Evolutionary conservation across 2,888 invertebrate species (phyloP).

Genomic region (Apoda limacodes): DNA sequence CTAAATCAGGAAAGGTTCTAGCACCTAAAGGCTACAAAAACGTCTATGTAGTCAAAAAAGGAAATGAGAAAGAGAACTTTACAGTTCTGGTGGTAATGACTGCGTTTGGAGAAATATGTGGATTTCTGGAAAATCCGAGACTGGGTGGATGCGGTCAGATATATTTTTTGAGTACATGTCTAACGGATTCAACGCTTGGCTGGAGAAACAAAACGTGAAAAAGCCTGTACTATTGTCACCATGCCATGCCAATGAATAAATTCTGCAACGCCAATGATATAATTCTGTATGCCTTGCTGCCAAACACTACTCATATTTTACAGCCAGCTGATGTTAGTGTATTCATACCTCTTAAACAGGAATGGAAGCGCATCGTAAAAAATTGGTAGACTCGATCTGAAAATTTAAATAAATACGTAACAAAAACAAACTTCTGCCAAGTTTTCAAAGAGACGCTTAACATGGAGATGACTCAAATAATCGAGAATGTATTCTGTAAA

Average conservation of each 20-base stretch:
- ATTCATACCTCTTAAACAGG: conserved; percentile 18
- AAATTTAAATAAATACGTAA: conserved; percentile 18
- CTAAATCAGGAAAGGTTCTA: conserved; percentile 25
- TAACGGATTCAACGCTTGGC: conserved; percentile 22
- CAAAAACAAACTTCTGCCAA: conserved; percentile 21
- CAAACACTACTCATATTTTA: conserved; percentile 24
- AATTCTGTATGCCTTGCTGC: conserved; percentile 22
- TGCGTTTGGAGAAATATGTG: conserved; percentile 18
- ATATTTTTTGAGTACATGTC: conserved; percentile 24
- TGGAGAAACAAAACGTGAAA: conserved; percentile 16
- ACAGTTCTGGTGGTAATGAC: conserved; percentile 21
- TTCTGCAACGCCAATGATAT: conserved; percentile 18
- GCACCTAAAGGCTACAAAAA: conserved; percentile 24
- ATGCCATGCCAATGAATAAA: conserved; percentile 19
- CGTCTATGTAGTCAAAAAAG: conserved; percentile 20
- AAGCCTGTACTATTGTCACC: conserved; percentile 21
- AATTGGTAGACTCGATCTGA: conserved; percentile 14
- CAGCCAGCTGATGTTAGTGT: conserved; percentile 25
- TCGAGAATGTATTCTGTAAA: too few relatives aligned
- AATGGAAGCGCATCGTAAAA: conserved; percentile 15
- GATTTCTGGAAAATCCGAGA: conserved; percentile 19
- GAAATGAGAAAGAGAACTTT: conserved; percentile 20
- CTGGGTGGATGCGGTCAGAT: conserved; percentile 20
- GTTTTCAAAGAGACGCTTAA: too few relatives aligned
- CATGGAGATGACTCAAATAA: too few relatives aligned